phyloP scores from a whole-genome alignment of 2,888 invertebrate species.

The Trachelus stipa region DNA sequence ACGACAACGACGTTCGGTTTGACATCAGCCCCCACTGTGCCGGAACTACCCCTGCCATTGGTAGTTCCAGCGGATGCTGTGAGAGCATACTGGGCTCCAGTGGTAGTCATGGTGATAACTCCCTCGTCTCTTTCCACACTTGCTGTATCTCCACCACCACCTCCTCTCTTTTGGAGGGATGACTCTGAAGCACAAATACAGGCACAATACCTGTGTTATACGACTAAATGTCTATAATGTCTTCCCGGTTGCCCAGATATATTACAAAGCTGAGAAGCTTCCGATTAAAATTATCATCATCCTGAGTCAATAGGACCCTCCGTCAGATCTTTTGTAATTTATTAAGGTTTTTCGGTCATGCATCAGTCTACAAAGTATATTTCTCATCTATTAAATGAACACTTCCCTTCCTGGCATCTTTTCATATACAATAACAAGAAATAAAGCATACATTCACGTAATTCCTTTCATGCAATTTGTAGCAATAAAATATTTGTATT shows the following conservation, averaged over 20 bases:
- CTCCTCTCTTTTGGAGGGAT: conserved; percentile 53
- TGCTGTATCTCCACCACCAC: conserved; percentile 50
- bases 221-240: conserved; percentile 54
- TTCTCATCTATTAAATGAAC: neutral
- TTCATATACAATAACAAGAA: neutral
- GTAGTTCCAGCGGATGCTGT: conserved; percentile 62
- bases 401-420: neutral
- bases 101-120: conserved; percentile 66
- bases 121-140: conserved; percentile 57
- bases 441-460: neutral
- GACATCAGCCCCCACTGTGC: conserved; percentile 59
- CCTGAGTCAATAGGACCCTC: neutral
- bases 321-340: neutral
- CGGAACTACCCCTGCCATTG: conserved; percentile 59
- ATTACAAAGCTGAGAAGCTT: conserved; percentile 11
- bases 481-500: neutral
- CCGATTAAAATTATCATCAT: neutral
- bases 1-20: conserved; percentile 62
- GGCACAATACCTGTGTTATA: conserved; percentile 16
- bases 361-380: neutral
- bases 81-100: conserved; percentile 65
- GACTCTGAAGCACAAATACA: conserved; percentile 53
- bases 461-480: neutral
- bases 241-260: conserved; percentile 22
- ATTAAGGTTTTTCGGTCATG: too few species aligned